Evolutionary conservation across 2,113 vertebrate genomes (phyloP).

Genomic region (Hiodon alosoides): DNA sequence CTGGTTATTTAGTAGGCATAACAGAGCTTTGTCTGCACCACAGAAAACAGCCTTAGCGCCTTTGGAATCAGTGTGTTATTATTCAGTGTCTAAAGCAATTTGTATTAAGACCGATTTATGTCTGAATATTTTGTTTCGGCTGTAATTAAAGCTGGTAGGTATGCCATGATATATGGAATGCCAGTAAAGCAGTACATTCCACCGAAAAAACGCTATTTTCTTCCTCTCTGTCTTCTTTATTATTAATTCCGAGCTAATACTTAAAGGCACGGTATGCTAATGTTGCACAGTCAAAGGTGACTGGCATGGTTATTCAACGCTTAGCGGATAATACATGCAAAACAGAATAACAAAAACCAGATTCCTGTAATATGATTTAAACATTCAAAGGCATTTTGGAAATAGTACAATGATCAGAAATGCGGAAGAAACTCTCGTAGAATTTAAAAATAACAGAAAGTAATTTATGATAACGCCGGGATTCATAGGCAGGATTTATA

Average conservation of each 20-base stretch:
- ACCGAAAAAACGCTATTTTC: slow-evolving; percentile 32
- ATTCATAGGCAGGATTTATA: slow-evolving; percentile 34
- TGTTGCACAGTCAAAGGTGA: slow-evolving; percentile 45
- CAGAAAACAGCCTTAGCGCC: slow-evolving; percentile 34
- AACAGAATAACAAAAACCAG: slow-evolving; percentile 28
- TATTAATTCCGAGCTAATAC: slow-evolving; percentile 22
- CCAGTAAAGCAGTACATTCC: slow-evolving; percentile 40
- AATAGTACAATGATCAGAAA: slow-evolving; percentile 28
- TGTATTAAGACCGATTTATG: slow-evolving; percentile 56
- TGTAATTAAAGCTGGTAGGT: slow-evolving; percentile 54
- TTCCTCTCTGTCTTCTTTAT: slow-evolving; percentile 35
- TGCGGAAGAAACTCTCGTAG: slow-evolving; percentile 14
- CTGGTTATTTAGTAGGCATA: slow-evolving; percentile 44
- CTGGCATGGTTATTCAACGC: slow-evolving; percentile 33
- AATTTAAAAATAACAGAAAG: slow-evolving; percentile 35
- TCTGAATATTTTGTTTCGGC: slow-evolving; percentile 48
- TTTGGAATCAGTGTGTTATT: slow-evolving; percentile 51
- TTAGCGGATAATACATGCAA: slow-evolving; percentile 41
- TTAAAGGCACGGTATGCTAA: slow-evolving; percentile 48
- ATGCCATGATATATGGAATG: slow-evolving; percentile 52
- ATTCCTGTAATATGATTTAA: slow-evolving; percentile 37
- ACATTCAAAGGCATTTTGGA: slow-evolving; percentile 25
- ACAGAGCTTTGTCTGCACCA: slow-evolving; percentile 31
- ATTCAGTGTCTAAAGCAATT: slow-evolving; percentile 55
- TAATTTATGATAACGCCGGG: slow-evolving; percentile 33